Evolutionary conservation across 1,140 invertebrate genomes (phyloP), one percentile per base, ranked within the genome.

Genomic region (Drosophila subpulchrella): DNA sequence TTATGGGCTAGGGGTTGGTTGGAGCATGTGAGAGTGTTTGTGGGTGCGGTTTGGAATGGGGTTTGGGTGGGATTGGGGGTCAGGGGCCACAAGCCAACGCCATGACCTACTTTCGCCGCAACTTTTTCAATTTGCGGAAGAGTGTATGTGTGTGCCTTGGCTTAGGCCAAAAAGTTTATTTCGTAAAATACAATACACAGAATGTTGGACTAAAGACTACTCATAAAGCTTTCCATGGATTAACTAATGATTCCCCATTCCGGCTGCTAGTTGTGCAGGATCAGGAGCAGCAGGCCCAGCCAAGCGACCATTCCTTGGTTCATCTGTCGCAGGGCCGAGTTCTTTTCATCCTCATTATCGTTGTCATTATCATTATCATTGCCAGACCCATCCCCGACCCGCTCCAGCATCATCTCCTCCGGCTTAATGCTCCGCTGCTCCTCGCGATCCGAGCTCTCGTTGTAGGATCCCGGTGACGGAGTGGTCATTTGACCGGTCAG

Each of bases 101-200:
- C 84, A 77, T 88, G 84, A 88, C 84, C 84, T 88, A 88, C 68
- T 88, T 88, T 83, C 30, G 54, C 56, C 50, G 39, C 73, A 84
- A 89, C 72, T 83, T 88, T 89, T 89, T 84, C 85, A 89, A 89
- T 89, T 89, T 89, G 63, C 36, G 51, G 53, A 50, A 47, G 55
- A 39, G 51, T 53, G 53, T 47, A 51, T 80, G 61, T 32, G 48
- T 47, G 51, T 81, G 66, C 54, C 51, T 66, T 59, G 63, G 57
- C 62, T 70, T 59, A 63, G 66, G 57, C 75, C 74, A 77, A 76
- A 70, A 70, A 67, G 75, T 83, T 88, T 89, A 88, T 88, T 88
- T 70, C 59, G 65, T 86, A 79, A 89, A 83, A 79, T 83, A 79
- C 66, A 76, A 75, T 83, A 62, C 62, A 48, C 57, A 77, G 75